Evolutionary conservation across 2,797 vertebrate species (phyloP).

Genomic region (Rhyacichthys aspro): DNA sequence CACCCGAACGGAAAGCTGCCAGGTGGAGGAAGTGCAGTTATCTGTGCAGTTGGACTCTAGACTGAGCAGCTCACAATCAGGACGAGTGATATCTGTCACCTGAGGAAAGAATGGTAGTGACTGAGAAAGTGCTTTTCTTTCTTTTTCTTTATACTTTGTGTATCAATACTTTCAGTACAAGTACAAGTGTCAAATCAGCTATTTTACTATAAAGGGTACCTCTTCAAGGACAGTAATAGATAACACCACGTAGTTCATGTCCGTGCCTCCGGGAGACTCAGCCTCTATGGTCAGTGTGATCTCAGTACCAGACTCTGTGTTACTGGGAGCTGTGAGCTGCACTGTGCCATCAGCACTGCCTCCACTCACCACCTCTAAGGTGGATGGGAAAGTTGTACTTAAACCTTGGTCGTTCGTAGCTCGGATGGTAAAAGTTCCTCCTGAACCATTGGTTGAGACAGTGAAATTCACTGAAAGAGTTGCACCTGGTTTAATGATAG

Average conservation of each 20-base stretch:
- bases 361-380: slow-evolving; percentile 10
- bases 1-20: not conserved
- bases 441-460: slow-evolving; percentile 59
- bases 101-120: slow-evolving; percentile 24
- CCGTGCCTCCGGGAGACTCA: slow-evolving; percentile 34
- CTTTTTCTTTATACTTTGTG: too few relatives aligned
- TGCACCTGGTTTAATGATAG: slow-evolving; percentile 65
- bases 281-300: slow-evolving; percentile 74
- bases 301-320: slow-evolving; percentile 69
- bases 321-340: slow-evolving; percentile 24
- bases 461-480: slow-evolving; percentile 56
- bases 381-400: slow-evolving; percentile 55
- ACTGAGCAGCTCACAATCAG: slow-evolving; percentile 56
- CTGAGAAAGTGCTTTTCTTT: not conserved
- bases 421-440: slow-evolving; percentile 54
- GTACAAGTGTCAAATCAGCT: not conserved
- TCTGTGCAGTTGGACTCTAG: not conserved
- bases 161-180: not conserved
- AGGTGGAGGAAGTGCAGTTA: not conserved
- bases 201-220: slow-evolving; percentile 54
- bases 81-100: slow-evolving; percentile 74
- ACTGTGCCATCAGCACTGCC: slow-evolving; percentile 1
- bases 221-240: slow-evolving; percentile 73
- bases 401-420: slow-evolving; percentile 70
- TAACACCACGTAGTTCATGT: slow-evolving; percentile 75